phyloP scores from a whole-genome alignment of 2,888 invertebrate species.

The Mycalesis mineus region DNA sequence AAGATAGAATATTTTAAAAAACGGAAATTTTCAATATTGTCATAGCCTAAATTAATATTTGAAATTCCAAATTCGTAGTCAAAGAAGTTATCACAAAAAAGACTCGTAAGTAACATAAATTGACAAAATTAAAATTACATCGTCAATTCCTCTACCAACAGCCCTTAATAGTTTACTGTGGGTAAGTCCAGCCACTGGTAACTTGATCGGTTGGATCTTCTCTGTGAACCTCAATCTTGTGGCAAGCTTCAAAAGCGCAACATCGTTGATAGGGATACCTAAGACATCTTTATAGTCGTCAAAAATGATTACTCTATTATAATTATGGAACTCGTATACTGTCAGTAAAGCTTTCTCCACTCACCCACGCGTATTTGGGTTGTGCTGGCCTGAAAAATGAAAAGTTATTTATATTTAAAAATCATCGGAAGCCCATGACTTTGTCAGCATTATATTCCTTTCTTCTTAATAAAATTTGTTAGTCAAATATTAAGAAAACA shows the following conservation, averaged over 20 bases:
- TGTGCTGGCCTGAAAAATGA: slow-evolving; percentile 4
- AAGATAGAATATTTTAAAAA: too few relatives aligned
- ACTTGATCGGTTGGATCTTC: slow-evolving; percentile 23
- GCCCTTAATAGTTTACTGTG: not conserved
- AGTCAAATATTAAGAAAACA: too few relatives aligned
- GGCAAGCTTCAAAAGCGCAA: slow-evolving; percentile 26
- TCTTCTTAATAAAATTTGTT: too few relatives aligned
- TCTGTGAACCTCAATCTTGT: slow-evolving; percentile 22
- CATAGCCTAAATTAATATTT: too few relatives aligned
- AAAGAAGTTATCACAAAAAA: too few relatives aligned
- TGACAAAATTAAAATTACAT: slow-evolving; percentile 30
- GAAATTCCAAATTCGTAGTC: too few relatives aligned
- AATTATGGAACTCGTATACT: slow-evolving; percentile 21
- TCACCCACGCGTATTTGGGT: slow-evolving; percentile 22
- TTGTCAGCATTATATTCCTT: too few relatives aligned
- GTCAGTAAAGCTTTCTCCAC: slow-evolving; percentile 25
- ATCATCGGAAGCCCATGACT: too few relatives aligned
- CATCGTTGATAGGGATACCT: slow-evolving; percentile 18
- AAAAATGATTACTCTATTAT: slow-evolving; percentile 29
- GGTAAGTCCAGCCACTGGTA: slow-evolving; percentile 12
- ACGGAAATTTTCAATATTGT: too few relatives aligned
- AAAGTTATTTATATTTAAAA: not conserved
- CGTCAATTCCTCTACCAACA: slow-evolving; percentile 27
- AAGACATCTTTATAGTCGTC: slow-evolving; percentile 14
- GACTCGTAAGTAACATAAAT: too few relatives aligned